A percentile compares a stretch with the other conserved stretches of the same genome.
These are phyloP conservation scores for Zhuqinia jingwanae DNA, from an alignment of 2,888 invertebrate species.

Conservation along the genomic window DNA sequence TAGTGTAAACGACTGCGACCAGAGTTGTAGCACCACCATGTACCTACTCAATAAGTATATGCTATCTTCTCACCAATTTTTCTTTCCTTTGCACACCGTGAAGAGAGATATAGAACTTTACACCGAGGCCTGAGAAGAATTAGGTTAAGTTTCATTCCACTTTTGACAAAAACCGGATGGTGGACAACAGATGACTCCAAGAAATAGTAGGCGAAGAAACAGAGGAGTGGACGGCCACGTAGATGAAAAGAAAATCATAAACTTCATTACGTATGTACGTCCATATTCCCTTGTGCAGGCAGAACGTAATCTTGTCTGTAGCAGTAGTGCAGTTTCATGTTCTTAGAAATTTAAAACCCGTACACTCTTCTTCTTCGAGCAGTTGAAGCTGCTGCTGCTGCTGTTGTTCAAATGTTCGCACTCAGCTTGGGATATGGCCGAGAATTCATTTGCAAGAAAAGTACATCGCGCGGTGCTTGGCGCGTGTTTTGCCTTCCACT, in stretches of 20 bases:
- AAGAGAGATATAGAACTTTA: not conserved
- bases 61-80: not conserved
- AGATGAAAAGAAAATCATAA: conserved; percentile 54
- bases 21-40: not conserved
- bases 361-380: not conserved
- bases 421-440: no score
- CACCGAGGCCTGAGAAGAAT: conserved; percentile 6
- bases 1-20: not conserved
- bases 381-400: conserved; percentile 4
- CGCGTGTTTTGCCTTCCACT: conserved; percentile 9
- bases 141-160: conserved; percentile 49
- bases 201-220: not conserved
- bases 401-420: not conserved
- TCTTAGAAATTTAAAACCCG: conserved; percentile 40
- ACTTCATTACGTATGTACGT: conserved; percentile 54
- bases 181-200: conserved; percentile 61
- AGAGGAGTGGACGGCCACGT: not conserved
- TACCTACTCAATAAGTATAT: no score
- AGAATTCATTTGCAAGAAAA: not conserved
- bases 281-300: conserved; percentile 25
- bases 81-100: not conserved
- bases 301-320: conserved; percentile 24
- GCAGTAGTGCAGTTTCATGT: conserved; percentile 48
- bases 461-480: not conserved
- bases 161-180: conserved; percentile 34